These are phyloP conservation scores for Onthophagus sagittarius DNA, from an alignment of 2,888 invertebrate species.

Conservation along the genomic window DNA sequence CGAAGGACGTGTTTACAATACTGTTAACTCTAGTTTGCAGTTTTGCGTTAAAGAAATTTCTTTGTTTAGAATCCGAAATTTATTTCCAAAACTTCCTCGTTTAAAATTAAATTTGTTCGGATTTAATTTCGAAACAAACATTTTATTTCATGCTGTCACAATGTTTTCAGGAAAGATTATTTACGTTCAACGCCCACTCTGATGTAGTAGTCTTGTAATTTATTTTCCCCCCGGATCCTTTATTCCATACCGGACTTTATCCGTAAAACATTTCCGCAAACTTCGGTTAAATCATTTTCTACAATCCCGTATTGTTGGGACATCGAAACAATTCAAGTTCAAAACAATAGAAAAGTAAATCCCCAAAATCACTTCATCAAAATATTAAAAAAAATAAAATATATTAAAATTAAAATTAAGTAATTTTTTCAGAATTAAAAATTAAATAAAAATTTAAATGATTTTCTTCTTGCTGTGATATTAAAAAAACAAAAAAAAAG, in stretches of 20 bases:
- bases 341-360: not conserved
- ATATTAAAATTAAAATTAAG: not conserved
- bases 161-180: not conserved
- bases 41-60: not conserved
- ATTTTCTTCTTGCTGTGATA: not conserved
- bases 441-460: not conserved
- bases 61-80: not conserved
- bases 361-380: not conserved
- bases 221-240: not conserved
- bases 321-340: not conserved
- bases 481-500: slow-evolving; percentile 8
- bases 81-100: not conserved
- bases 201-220: not conserved
- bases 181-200: not conserved
- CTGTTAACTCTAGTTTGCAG: not conserved
- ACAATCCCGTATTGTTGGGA: not conserved
- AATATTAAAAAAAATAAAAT: not conserved
- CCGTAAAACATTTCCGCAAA: not conserved
- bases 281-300: not conserved
- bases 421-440: not conserved
- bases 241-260: not conserved
- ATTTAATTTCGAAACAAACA: not conserved
- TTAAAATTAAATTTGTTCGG: not conserved
- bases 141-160: not conserved
- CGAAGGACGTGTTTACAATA: not conserved